Conservation (phyloP, 2,797 vertebrate genomes). For the Xerus rutilus region DNA sequence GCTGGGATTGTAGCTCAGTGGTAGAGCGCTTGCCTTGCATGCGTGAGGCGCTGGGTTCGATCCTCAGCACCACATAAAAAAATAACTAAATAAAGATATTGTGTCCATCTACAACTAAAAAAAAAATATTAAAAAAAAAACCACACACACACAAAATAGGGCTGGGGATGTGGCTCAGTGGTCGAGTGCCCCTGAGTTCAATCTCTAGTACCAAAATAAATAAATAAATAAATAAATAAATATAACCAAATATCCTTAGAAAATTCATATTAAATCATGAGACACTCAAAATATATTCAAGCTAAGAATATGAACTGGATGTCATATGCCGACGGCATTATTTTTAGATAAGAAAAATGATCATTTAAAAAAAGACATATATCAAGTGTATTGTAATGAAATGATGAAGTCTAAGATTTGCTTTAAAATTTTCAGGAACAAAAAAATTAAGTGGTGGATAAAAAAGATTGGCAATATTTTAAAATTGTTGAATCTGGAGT, state of each 20-base stretch:
- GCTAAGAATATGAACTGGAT: neutral
- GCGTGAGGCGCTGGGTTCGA: too few species aligned
- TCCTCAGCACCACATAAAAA: too few species aligned
- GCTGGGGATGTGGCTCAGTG: too few species aligned
- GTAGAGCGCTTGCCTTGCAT: too few species aligned
- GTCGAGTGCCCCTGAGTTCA: too few species aligned
- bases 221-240: too few species aligned
- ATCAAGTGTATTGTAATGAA: neutral
- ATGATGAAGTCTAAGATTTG: conserved; percentile 2
- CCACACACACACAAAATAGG: too few species aligned
- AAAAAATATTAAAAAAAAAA: too few species aligned
- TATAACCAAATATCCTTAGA: conserved; percentile 14
- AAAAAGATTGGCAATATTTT: neutral
- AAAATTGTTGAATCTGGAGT: neutral
- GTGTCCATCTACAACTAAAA: too few species aligned
- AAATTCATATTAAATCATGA: neutral
- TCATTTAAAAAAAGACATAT: neutral
- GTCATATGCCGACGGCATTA: neutral
- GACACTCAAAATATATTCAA: conserved; percentile 21
- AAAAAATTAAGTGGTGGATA: neutral
- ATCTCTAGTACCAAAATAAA: too few species aligned
- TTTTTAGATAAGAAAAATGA: conserved; percentile 28
- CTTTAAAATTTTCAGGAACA: neutral
- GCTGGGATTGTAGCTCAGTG: too few species aligned
- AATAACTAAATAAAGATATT: too few species aligned